Evolutionary conservation across 2,888 invertebrate genomes (phyloP).

Genomic region (Colletes collaris): DNA sequence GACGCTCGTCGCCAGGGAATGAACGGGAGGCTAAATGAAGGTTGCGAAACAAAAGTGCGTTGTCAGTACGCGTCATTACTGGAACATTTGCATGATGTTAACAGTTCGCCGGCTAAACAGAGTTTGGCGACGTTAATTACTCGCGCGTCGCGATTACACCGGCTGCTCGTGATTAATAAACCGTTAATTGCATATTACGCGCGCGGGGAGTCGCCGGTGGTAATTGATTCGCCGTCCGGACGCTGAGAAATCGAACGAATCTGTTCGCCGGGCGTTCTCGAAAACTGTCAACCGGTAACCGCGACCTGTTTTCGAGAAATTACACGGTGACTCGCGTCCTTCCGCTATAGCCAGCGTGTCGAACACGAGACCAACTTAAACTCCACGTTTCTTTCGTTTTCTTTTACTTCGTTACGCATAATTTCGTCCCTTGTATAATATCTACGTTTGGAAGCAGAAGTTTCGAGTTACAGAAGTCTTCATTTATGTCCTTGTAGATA

Average conservation of each 20-base stretch:
- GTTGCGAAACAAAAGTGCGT: slow-evolving; percentile 65
- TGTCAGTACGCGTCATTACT: slow-evolving; percentile 63
- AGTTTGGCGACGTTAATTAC: slow-evolving; percentile 60
- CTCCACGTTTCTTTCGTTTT: no score
- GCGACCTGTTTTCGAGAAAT: not conserved
- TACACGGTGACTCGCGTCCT: not conserved
- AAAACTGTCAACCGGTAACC: not conserved
- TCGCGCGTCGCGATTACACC: slow-evolving; percentile 49
- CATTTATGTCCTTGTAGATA: no score
- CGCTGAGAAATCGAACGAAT: slow-evolving; percentile 28
- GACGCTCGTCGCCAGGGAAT: slow-evolving; percentile 57
- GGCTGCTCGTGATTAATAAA: slow-evolving; percentile 53
- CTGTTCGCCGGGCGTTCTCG: not conserved
- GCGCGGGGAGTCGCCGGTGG: slow-evolving; percentile 31
- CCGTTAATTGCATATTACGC: slow-evolving; percentile 51
- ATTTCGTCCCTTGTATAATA: no score
- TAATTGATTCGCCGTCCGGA: slow-evolving; percentile 49
- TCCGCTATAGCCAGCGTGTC: not conserved
- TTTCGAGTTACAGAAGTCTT: no score
- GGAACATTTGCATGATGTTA: slow-evolving; percentile 62
- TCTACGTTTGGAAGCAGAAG: no score
- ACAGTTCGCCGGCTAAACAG: slow-evolving; percentile 53
- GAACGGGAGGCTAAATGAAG: slow-evolving; percentile 61
- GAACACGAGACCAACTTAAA: no score
- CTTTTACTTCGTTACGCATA: no score